These are phyloP conservation scores for Dicrurus megarhynchus DNA, from an alignment of 2,113 vertebrate species.

Conservation along the genomic window DNA sequence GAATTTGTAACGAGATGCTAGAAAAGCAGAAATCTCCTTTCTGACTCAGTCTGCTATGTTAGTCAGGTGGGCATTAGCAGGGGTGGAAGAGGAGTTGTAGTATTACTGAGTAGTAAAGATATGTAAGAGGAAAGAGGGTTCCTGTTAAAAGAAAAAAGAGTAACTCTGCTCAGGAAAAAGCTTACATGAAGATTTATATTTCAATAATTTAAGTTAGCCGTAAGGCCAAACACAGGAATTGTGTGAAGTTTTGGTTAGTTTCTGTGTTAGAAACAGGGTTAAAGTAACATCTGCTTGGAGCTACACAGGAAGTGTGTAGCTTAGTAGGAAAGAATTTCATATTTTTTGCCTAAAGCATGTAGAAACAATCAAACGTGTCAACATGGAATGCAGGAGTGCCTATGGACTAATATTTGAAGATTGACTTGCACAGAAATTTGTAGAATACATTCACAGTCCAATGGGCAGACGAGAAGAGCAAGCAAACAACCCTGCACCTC, in stretches of 20 bases:
- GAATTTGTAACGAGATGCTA: not conserved
- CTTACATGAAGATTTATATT: not conserved
- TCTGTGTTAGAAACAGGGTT: not conserved
- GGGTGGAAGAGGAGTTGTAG: not conserved
- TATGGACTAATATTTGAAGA: not conserved
- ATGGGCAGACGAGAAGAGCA: not conserved
- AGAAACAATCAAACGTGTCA: not conserved
- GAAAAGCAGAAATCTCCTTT: not conserved
- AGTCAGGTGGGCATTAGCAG: not conserved
- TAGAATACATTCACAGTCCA: not conserved
- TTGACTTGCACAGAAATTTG: not conserved
- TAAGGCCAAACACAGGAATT: not conserved
- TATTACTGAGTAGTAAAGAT: not conserved
- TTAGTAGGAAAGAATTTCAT: not conserved
- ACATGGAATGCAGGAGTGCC: not conserved
- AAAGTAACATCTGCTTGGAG: not conserved
- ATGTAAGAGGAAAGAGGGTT: not conserved
- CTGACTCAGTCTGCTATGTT: not conserved
- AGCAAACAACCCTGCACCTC: not conserved
- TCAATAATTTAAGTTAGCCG: not conserved
- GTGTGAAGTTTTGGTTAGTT: not conserved
- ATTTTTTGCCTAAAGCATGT: not conserved
- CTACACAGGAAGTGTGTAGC: not conserved
- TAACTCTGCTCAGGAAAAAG: not conserved
- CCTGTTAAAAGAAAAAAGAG: not conserved